Evolutionary conservation across 37 sponge, comb jelly and placozoan species (phyloP).

Genomic region (Crambe crambe): DNA sequence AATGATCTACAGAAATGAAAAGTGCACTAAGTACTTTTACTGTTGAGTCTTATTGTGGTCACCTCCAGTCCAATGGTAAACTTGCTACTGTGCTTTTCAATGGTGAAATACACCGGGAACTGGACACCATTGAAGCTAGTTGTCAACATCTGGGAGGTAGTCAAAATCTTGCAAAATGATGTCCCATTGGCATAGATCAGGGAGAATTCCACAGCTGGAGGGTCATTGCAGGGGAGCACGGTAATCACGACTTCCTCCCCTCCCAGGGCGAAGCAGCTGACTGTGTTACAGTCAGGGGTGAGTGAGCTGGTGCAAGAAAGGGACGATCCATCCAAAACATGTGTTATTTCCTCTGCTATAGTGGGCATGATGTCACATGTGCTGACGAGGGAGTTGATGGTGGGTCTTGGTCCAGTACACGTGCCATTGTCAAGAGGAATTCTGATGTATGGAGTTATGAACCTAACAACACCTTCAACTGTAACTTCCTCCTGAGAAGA

Average conservation of each 20-base stretch:
- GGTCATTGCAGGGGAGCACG: background rate
- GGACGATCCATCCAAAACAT: background rate
- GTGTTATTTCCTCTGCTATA: background rate
- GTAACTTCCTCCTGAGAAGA: no score
- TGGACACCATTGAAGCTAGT: background rate
- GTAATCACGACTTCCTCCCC: background rate
- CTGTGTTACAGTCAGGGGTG: background rate
- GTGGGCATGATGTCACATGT: background rate
- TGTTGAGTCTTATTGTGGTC: no score
- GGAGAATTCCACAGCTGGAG: background rate
- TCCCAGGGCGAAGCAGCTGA: background rate
- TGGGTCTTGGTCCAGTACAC: background rate
- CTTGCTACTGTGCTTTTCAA: background rate
- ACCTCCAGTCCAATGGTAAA: constrained; percentile 2
- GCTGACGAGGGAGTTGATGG: background rate
- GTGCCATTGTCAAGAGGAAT: background rate
- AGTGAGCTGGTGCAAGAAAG: background rate
- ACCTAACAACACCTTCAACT: no score
- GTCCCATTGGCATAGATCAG: background rate
- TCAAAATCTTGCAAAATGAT: no score
- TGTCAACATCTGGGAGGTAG: no score
- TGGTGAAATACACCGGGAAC: background rate
- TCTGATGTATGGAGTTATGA: background rate
- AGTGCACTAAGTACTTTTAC: no score
- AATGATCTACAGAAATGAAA: no score